A percentile compares a stretch with the other conserved stretches of the same genome.
phyloP scores from a whole-genome alignment of 1,140 invertebrate genomes.

The Diorhabda sublineata region DNA sequence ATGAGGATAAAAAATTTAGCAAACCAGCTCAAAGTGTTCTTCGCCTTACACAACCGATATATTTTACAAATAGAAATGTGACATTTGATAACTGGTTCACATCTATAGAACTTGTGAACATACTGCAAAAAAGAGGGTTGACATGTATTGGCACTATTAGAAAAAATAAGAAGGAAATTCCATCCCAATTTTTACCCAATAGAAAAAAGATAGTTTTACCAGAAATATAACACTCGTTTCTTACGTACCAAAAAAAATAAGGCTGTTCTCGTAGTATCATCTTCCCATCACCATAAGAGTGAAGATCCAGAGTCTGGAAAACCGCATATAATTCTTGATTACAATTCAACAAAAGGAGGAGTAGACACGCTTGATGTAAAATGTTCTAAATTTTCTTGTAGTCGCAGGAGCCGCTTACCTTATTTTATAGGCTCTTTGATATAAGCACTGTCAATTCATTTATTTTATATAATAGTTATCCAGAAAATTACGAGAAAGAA shows the following conservation, averaged over 20 bases:
- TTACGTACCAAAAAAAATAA: constrained; percentile 34
- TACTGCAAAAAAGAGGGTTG: constrained; percentile 24
- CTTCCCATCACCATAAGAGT: constrained; percentile 32
- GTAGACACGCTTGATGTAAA: constrained; percentile 47
- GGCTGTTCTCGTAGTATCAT: constrained; percentile 34
- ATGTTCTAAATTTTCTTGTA: constrained; percentile 39
- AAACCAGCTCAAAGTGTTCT: constrained; percentile 37
- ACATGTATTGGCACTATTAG: constrained; percentile 41
- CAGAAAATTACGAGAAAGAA: neutral
- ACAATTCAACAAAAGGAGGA: constrained; percentile 46
- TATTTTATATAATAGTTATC: constrained; percentile 15
- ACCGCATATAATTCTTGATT: constrained; percentile 42
- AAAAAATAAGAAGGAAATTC: constrained; percentile 42
- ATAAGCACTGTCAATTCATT: constrained; percentile 8
- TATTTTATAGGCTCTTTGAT: constrained; percentile 22
- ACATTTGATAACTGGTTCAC: constrained; percentile 47
- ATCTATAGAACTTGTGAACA: constrained; percentile 35
- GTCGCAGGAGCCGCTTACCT: constrained; percentile 40
- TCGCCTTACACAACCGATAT: constrained; percentile 35
- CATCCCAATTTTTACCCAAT: constrained; percentile 30
- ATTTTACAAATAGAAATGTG: constrained; percentile 40
- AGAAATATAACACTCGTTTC: constrained; percentile 17
- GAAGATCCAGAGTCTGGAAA: constrained; percentile 33
- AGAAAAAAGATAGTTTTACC: constrained; percentile 20
- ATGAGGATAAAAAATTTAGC: constrained; percentile 15